These are phyloP conservation scores for Ctenicera cuprea DNA, from an alignment of 2,888 invertebrate species.

Conservation along the genomic window DNA sequence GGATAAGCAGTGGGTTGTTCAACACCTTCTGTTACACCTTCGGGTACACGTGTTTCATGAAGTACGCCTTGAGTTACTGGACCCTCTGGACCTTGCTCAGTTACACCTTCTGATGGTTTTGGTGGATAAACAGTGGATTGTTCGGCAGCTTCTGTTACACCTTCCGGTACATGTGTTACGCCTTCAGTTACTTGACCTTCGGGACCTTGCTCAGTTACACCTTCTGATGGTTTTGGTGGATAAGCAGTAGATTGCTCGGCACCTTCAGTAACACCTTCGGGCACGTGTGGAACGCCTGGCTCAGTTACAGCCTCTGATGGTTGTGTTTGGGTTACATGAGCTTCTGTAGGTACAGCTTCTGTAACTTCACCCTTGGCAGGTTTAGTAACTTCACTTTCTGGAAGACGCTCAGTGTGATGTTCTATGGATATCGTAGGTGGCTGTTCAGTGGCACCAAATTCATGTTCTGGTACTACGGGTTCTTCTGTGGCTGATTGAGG, in stretches of 20 bases:
- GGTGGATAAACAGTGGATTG: not conserved
- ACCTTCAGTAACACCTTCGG: no score
- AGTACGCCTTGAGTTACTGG: slow-evolving; percentile 23
- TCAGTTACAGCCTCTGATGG: no score
- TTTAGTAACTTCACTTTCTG: not conserved
- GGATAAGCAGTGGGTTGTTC: no score
- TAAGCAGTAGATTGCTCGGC: no score
- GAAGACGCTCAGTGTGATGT: not conserved
- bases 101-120: not conserved
- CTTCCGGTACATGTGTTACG: not conserved
- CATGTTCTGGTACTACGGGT: slow-evolving; percentile 21
- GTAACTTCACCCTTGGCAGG: no score
- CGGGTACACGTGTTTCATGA: not conserved
- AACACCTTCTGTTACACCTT: slow-evolving; percentile 29
- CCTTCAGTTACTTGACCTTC: slow-evolving; percentile 20
- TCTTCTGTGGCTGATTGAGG: not conserved
- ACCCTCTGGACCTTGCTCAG: not conserved
- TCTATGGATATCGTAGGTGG: not conserved
- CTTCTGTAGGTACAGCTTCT: no score
- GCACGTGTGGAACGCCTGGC: no score
- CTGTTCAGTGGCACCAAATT: slow-evolving; percentile 19
- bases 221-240: no score
- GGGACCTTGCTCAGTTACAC: no score
- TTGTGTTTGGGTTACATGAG: no score
- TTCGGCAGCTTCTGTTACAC: slow-evolving; percentile 38